phyloP scores from a whole-genome alignment of 2,113 vertebrate genomes.

The Tachysurus vachellii region DNA sequence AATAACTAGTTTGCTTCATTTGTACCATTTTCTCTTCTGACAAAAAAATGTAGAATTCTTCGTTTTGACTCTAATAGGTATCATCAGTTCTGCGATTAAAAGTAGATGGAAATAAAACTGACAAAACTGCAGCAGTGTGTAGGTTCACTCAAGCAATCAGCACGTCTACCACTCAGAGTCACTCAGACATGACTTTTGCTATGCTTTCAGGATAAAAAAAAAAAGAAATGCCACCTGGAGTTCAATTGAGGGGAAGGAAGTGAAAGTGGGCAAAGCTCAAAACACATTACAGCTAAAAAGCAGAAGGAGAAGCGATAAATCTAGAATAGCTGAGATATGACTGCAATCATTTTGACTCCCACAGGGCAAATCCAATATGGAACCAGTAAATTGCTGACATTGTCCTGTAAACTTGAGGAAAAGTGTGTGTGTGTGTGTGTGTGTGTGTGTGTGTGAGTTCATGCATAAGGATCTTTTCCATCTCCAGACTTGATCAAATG shows the following conservation, averaged over 20 bases:
- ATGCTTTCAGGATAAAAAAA: neutral
- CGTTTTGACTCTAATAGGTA: neutral
- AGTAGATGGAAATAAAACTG: constrained; percentile 1
- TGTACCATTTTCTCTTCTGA: neutral
- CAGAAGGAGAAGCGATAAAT: neutral
- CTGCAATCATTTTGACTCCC: neutral
- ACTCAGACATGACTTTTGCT: neutral
- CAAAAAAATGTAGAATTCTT: neutral
- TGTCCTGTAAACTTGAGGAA: neutral
- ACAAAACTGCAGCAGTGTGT: neutral
- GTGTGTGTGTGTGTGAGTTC: neutral
- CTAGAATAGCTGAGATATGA: neutral
- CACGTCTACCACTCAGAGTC: neutral
- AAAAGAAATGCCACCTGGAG: neutral
- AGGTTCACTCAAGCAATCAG: neutral
- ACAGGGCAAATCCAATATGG: neutral
- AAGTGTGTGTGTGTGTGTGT: neutral
- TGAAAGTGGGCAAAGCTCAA: neutral
- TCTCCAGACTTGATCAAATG: neutral
- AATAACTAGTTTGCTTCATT: neutral
- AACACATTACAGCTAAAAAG: constrained; percentile 20
- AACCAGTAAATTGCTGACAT: neutral
- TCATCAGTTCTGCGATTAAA: neutral
- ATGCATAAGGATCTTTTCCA: neutral
- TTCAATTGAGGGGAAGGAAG: neutral